Evolutionary conservation across 1,140 invertebrate species (phyloP).

Genomic region (Chymomyza costata): DNA sequence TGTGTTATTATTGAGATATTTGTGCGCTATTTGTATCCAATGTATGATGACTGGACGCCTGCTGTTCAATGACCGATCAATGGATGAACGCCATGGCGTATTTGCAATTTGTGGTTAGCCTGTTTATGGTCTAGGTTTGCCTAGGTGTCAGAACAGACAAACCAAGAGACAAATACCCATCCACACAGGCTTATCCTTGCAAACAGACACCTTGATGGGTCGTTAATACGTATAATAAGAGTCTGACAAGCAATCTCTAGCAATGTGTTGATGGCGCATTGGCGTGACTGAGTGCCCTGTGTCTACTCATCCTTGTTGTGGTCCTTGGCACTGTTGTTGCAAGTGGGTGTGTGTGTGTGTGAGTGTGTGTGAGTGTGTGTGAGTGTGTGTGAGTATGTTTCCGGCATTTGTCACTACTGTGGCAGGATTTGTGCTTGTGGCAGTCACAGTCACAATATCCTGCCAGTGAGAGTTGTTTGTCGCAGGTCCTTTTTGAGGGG

Average conservation of each 20-base stretch:
- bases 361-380: too few relatives aligned
- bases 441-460: constrained; percentile 34
- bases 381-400: too few relatives aligned
- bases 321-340: constrained; percentile 27
- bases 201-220: constrained; percentile 33
- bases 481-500: constrained; percentile 47
- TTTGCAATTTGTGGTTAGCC: constrained; percentile 33
- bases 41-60: constrained; percentile 2
- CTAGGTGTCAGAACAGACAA: not conserved
- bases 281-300: constrained; percentile 8
- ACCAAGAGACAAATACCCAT: not conserved
- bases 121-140: not conserved
- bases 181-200: constrained; percentile 1
- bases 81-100: constrained; percentile 17
- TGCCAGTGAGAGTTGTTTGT: constrained; percentile 46
- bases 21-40: constrained; percentile 32
- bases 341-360: too few relatives aligned
- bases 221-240: constrained; percentile 61
- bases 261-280: constrained; percentile 52
- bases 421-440: constrained; percentile 12
- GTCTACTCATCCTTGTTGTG: not conserved
- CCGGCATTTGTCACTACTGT: constrained; percentile 55
- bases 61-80: constrained; percentile 2
- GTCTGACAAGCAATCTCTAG: constrained; percentile 57
- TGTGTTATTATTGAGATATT: constrained; percentile 32